Evolutionary conservation across 2,888 invertebrate genomes (phyloP).

Genomic region (Polydrusus tereticollis): DNA sequence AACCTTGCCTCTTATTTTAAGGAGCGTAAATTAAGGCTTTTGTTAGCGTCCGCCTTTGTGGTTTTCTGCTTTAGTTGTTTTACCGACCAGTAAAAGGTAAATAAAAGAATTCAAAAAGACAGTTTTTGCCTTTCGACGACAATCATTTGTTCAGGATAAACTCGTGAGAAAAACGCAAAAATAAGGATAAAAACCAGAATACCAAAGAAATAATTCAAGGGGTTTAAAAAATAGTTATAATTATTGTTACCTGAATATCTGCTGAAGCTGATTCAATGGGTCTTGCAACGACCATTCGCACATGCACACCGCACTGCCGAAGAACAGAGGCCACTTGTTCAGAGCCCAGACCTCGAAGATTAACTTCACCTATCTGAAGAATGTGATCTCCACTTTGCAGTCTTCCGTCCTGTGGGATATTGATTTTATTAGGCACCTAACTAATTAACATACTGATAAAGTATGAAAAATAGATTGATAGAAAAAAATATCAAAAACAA

Average conservation of each 20-base stretch:
- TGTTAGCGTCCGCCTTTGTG: background rate
- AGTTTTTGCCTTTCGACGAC: background rate
- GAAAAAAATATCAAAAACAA: too few relatives aligned
- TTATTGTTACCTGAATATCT: constrained; percentile 70
- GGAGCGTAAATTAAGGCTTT: background rate
- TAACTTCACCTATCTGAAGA: constrained; percentile 94
- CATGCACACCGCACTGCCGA: constrained; percentile 89
- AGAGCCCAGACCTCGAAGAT: constrained; percentile 95
- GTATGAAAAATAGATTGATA: too few relatives aligned
- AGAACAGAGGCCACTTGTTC: constrained; percentile 94
- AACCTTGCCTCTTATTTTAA: too few relatives aligned
- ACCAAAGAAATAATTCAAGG: too few relatives aligned
- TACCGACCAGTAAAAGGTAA: constrained; percentile 23
- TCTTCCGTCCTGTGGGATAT: constrained; percentile 83
- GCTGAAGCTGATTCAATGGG: constrained; percentile 79
- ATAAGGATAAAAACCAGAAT: too few relatives aligned
- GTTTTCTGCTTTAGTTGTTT: constrained; percentile 8
- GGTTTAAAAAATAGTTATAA: too few relatives aligned
- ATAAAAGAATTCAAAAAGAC: constrained; percentile 10
- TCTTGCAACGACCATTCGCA: constrained; percentile 87
- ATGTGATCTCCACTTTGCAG: constrained; percentile 98
- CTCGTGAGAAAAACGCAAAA: too few relatives aligned
- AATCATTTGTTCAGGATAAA: too few relatives aligned
- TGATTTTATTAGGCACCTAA: background rate
- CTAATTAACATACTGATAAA: background rate